Evolutionary conservation across 2,113 vertebrate genomes (phyloP), one percentile per base, ranked within the genome.

Genomic region (Calidris pygmaea): DNA sequence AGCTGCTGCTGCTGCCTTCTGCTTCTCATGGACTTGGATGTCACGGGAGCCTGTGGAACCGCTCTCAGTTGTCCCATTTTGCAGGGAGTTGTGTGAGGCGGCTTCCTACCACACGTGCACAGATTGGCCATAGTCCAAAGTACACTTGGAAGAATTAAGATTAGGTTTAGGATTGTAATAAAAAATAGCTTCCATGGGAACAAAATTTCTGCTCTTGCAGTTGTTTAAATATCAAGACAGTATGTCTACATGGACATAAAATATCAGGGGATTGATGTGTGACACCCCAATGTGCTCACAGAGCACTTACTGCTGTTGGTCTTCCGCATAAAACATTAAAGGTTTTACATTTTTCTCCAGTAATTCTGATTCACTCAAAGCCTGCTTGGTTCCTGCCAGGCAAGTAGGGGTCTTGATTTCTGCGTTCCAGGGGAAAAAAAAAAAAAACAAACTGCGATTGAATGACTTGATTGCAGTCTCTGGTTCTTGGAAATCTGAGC

Each of bases 91-190:
- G 55, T 90, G 60, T 0, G 3, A 90, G 63, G 62, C 66, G 3
- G 85, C 47, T 93, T 95, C 95, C 81, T 67, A 92, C 92, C 82
- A 62, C 93, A 95, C 6, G 24, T 95, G 95, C 76, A 76, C 23
- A 10, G 47, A 8, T 32, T 96, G 97, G 95, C 93, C 59, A 10
- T 1, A 5, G 37, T 43, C 93, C 96, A 97, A 95, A 86, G 53
- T 95, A 95, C 71, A 87, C 87, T 96, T 91, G 95, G 74, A 89
- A 74, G 53, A 63, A 94, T 82, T 70, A 93, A 85, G 94, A 87
- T 91, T 76, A 66, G 73, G 66, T 92, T 94, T 87, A 94, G 77
- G 71, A 89, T 74, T 18, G 23, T 53, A 82, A 91, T 91, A 63
- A 58, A 90, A 96, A 93, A 52, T 13, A 82, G 41, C 80, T 91